Evolutionary conservation across 2,888 invertebrate genomes (phyloP).

Genomic region (Epinotia ramella): DNA sequence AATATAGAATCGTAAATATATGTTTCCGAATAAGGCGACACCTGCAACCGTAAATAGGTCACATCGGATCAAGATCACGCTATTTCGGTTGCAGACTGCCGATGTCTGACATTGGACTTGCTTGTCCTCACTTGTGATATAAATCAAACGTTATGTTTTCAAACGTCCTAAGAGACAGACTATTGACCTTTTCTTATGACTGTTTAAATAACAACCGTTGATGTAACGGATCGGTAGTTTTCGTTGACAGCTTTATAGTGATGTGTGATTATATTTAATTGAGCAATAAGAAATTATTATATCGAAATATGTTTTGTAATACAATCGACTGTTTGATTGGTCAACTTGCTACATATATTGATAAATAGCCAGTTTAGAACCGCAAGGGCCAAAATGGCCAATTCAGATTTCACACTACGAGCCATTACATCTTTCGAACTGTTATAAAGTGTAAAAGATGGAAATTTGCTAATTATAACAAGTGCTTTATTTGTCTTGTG

Average conservation of each 20-base stretch:
- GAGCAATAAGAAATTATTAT: neutral
- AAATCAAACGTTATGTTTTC: neutral
- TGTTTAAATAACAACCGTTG: conserved; percentile 1
- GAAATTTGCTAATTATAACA: no score
- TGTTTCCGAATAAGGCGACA: conserved; percentile 44
- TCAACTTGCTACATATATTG: no score
- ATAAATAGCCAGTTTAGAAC: neutral
- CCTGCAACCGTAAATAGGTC: conserved; percentile 45
- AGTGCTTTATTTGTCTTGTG: no score
- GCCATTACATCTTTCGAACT: no score
- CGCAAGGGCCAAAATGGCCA: no score
- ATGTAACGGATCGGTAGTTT: conserved; percentile 2
- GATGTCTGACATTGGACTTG: conserved; percentile 45
- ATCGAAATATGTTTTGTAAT: neutral
- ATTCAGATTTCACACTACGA: no score
- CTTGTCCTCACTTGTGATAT: conserved; percentile 19
- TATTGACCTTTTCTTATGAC: neutral
- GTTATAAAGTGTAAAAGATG: no score
- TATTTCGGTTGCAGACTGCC: conserved; percentile 37
- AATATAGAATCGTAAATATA: conserved; percentile 41
- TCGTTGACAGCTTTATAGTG: conserved; percentile 9
- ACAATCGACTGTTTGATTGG: neutral
- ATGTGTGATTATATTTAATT: conserved; percentile 1
- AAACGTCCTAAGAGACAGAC: conserved; percentile 4
- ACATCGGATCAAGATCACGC: conserved; percentile 40